These are phyloP conservation scores for Archocentrus centrarchus DNA, from an alignment of 2,113 vertebrate genomes.

Conservation along the genomic window DNA sequence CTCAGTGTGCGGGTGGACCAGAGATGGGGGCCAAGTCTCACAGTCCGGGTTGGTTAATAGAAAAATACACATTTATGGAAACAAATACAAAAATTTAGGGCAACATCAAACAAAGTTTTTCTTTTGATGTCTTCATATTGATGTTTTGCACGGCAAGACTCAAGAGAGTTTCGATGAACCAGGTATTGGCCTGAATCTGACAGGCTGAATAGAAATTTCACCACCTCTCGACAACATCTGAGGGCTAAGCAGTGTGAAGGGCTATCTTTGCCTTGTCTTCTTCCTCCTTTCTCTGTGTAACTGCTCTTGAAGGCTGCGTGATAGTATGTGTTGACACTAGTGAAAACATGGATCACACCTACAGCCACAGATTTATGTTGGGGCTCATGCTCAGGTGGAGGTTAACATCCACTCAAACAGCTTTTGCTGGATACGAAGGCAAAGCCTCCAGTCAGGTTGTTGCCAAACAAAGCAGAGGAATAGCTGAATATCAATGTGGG, in stretches of 20 bases:
- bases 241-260: not conserved
- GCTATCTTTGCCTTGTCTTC: not conserved
- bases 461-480: not conserved
- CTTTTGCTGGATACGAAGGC: not conserved
- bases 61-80: not conserved
- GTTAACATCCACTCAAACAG: not conserved
- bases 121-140: not conserved
- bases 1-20: too few species aligned
- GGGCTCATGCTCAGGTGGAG: slow-evolving; percentile 17
- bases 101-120: not conserved
- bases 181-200: not conserved
- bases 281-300: not conserved
- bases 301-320: not conserved
- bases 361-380: not conserved
- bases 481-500: not conserved
- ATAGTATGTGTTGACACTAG: not conserved
- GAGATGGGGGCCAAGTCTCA: too few species aligned
- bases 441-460: not conserved
- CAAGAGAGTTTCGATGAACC: not conserved
- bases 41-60: too few species aligned
- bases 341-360: not conserved
- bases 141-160: too few species aligned
- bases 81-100: not conserved
- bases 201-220: not conserved
- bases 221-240: not conserved